Evolutionary conservation across 2,888 invertebrate species (phyloP).

Genomic region (Pecten maximus): DNA sequence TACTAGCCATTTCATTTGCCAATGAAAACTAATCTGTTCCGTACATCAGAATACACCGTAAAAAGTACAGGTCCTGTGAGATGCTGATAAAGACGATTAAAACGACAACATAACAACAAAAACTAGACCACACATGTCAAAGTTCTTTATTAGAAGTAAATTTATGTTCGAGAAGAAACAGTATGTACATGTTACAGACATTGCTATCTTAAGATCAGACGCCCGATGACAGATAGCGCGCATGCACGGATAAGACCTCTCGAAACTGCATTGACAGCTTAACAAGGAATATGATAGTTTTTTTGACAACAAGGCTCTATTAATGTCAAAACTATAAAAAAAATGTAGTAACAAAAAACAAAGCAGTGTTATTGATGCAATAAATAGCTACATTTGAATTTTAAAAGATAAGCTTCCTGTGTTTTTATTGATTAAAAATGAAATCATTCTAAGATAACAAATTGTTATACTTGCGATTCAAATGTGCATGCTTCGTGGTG

Average conservation of each 20-base stretch:
- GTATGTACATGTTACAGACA: neutral
- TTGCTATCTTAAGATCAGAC: neutral
- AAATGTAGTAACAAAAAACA: no score
- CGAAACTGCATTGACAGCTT: neutral
- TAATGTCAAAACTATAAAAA: no score
- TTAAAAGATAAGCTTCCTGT: no score
- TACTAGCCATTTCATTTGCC: no score
- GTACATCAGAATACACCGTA: neutral
- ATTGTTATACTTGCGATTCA: neutral
- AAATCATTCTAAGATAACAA: no score
- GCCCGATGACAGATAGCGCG: constrained; percentile 13
- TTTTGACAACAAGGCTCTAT: no score
- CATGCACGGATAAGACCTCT: neutral
- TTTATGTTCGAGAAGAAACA: neutral
- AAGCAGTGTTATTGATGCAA: no score
- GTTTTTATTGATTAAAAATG: no score
- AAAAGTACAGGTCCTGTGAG: neutral
- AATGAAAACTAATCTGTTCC: neutral
- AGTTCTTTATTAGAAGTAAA: neutral
- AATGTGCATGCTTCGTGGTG: neutral
- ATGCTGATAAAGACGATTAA: neutral
- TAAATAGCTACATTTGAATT: no score
- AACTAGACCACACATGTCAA: neutral
- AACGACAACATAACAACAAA: neutral
- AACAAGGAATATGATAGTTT: no score